Base-by-base conservation (phyloP, 2,797 vertebrate genomes). In the Octomys mimax region DNA sequence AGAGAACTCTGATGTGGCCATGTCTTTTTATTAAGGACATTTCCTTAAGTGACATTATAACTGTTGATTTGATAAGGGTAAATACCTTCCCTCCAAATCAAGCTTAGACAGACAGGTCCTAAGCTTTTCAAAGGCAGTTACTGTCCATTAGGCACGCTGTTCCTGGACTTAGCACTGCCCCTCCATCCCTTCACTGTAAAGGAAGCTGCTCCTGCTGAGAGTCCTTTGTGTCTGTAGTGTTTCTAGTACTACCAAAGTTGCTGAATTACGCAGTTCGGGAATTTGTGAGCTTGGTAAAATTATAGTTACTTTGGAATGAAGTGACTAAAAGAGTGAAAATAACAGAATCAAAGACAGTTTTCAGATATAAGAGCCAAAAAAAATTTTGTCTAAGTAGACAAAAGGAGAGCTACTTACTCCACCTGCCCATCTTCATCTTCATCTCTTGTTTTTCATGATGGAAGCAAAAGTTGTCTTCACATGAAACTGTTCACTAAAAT, bases 401-500 rank as follows among this genome's bases (percentile, higher is more conserved):
- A 66, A 68, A 71, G 84, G 8, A 73, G 59, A 87, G n/a, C 31
- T 83, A 2, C 10, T 66, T n/a, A 33, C 7, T 64, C 5, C 6
- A 21, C 12, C 57, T 90, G 24, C 52, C 62, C 71, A 84, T 7
- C 78, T 83, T 83, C 16, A 59, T 93, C 62, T 42, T 91, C 70
- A 59, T 87, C 19, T 61, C 81, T 57, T 91, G 46, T 92, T 91
- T 78, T 86, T 94, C 83, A 66, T 66, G 66, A 81, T 62, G 68
- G 54, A 85, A 85, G 54, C 77, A 33, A 78, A 92, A 82, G 14
- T 94, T 49, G 42, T 85, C 18, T 24, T 80, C n/a, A 81, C 46
- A 21, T 36, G 71, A 88, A 89, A 77, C 46, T 59, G 2, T 77
- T 95, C 87, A n/a, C 59, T 78, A 70, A 68, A 82, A 26, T 79